Evolutionary conservation across 30 jellyfish, hydroid and myxozoan genomes (phyloP).

Genomic region (Aurelia aurita complex sp. Pacific): DNA sequence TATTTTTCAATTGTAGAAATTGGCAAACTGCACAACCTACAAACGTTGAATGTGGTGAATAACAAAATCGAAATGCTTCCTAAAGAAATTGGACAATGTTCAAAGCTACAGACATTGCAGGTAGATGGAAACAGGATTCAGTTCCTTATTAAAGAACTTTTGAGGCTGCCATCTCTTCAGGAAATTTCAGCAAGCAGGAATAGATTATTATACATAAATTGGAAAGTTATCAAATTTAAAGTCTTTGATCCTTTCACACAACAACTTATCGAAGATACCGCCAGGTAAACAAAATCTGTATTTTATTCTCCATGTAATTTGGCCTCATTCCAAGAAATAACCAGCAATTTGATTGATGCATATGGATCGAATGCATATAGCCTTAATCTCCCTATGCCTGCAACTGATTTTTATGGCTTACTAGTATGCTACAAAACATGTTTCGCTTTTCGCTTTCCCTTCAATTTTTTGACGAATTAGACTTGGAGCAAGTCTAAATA

Average conservation of each 20-base stretch:
- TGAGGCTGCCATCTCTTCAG: constrained; percentile 14
- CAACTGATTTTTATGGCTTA: no score
- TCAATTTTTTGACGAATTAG: no score
- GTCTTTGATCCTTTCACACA: constrained; percentile 49
- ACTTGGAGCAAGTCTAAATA: no score
- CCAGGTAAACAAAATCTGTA: constrained; percentile 8
- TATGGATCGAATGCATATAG: no score
- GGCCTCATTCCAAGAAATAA: no score
- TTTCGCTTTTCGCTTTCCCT: no score
- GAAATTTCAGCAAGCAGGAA: constrained; percentile 55
- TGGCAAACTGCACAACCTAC: constrained; percentile 15
- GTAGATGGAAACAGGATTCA: constrained; percentile 16
- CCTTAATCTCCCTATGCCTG: no score
- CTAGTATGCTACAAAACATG: no score
- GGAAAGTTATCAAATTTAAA: constrained; percentile 29
- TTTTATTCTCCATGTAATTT: neutral
- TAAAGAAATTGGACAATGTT: constrained; percentile 21
- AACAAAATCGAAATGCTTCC: constrained; percentile 32
- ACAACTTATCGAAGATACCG: constrained; percentile 9
- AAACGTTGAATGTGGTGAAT: constrained; percentile 39
- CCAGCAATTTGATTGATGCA: no score
- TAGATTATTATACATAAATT: constrained; percentile 6
- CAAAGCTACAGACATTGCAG: constrained; percentile 15
- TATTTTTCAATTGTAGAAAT: constrained; percentile 2
- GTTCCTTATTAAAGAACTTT: neutral